phyloP scores from a whole-genome alignment of 1,140 invertebrate genomes.

The Sycobia sp. region DNA sequence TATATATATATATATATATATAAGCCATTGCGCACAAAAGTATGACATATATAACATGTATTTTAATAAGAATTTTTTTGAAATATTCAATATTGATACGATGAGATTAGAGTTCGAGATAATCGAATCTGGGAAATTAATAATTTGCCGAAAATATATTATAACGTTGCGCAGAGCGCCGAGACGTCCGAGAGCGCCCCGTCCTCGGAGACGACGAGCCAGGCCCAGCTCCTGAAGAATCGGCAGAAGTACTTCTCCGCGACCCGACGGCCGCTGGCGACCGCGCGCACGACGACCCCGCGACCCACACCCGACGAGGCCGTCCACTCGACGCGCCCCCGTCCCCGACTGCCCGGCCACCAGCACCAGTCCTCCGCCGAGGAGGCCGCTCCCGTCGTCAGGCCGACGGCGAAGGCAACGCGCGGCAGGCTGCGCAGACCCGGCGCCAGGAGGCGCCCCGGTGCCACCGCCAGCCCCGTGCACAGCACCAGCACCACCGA shows the following conservation, averaged over 20 bases:
- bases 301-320: constrained; percentile 18
- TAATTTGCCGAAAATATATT: no score
- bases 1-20: no score
- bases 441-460: constrained; percentile 36
- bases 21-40: no score
- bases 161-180: constrained; percentile 1
- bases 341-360: constrained; percentile 9
- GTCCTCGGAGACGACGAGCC: constrained; percentile 39
- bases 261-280: constrained; percentile 41
- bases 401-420: constrained; percentile 9
- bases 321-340: constrained; percentile 37
- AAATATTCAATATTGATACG: no score
- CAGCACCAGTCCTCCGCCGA: background rate
- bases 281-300: constrained; percentile 35
- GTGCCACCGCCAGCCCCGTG: constrained; percentile 25
- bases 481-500: constrained; percentile 51
- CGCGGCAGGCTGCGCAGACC: constrained; percentile 48
- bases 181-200: background rate
- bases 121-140: no score
- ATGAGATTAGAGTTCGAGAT: no score
- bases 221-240: constrained; percentile 46
- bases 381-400: background rate
- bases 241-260: constrained; percentile 48
- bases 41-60: no score
- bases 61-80: no score